These are phyloP conservation scores for Todiramphus chloris DNA, from an alignment of 2,113 vertebrate genomes.

Conservation along the genomic window DNA sequence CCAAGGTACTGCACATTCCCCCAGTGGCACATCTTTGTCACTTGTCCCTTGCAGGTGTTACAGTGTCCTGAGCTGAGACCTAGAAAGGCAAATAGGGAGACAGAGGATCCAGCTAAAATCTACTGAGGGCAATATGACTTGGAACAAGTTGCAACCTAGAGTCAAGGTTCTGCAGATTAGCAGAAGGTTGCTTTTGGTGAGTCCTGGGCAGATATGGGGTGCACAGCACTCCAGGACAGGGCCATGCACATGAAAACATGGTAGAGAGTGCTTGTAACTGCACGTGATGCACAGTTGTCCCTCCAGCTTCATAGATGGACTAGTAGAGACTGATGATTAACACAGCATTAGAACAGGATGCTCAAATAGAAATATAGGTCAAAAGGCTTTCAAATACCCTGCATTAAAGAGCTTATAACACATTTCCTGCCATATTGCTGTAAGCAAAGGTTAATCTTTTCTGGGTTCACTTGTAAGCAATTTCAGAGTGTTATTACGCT, in stretches of 20 bases:
- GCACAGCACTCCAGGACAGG: background rate
- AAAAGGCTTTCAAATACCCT: background rate
- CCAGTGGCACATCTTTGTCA: background rate
- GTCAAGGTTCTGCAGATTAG: background rate
- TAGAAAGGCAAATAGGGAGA: rapidly evolving
- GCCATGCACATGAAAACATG: rapidly evolving
- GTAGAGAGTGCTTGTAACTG: background rate
- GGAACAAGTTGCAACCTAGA: background rate
- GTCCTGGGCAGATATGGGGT: background rate
- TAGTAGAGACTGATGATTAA: background rate
- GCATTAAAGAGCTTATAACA: background rate
- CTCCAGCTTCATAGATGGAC: background rate
- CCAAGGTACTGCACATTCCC: background rate
- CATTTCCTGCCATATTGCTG: background rate
- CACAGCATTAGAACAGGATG: background rate
- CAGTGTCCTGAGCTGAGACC: background rate
- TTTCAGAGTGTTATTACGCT: background rate
- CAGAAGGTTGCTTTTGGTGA: background rate
- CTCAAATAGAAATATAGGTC: background rate
- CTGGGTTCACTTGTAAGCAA: background rate
- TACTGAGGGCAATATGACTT: rapidly evolving
- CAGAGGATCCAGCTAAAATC: background rate
- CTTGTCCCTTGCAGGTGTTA: background rate
- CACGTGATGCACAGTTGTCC: background rate
- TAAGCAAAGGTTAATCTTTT: constrained; percentile 25